phyloP scores from a whole-genome alignment of 2,113 vertebrate genomes.

The Sardina pilchardus region DNA sequence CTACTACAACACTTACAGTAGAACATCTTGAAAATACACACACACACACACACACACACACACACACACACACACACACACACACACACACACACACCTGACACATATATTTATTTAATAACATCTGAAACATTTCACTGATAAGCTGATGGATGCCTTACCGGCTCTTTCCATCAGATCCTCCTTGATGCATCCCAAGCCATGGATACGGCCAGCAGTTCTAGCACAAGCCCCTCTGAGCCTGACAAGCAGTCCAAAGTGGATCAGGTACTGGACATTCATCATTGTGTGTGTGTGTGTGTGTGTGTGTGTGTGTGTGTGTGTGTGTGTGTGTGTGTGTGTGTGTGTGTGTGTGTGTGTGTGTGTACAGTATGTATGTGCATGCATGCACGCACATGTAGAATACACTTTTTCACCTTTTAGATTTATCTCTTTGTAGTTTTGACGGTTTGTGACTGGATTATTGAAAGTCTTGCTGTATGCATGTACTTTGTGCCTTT shows the following conservation, averaged over 20 bases:
- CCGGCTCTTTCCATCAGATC: slow-evolving; percentile 52
- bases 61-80: too few relatives aligned
- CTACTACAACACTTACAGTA: too few relatives aligned
- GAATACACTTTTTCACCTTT: not conserved
- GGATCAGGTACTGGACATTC: slow-evolving; percentile 60
- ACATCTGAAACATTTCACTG: not conserved
- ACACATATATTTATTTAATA: too few relatives aligned
- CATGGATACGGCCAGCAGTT: slow-evolving; percentile 27
- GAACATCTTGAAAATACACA: too few relatives aligned
- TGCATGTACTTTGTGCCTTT: too few relatives aligned
- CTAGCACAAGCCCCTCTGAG: slow-evolving; percentile 29
- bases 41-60: too few relatives aligned
- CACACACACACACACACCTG: too few relatives aligned
- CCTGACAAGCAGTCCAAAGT: slow-evolving; percentile 45
- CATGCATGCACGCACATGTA: not conserved
- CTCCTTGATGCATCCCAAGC: slow-evolving; percentile 58
- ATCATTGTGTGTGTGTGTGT: not conserved
- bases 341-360: not conserved
- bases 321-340: not conserved
- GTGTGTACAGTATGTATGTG: not conserved
- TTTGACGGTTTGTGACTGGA: not conserved
- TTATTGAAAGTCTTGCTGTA: too few relatives aligned
- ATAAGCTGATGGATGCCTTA: not conserved
- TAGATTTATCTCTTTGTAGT: not conserved
- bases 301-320: not conserved